Conservation (phyloP, 2,888 invertebrate species). For the Callyntrura guangdongensis region DNA sequence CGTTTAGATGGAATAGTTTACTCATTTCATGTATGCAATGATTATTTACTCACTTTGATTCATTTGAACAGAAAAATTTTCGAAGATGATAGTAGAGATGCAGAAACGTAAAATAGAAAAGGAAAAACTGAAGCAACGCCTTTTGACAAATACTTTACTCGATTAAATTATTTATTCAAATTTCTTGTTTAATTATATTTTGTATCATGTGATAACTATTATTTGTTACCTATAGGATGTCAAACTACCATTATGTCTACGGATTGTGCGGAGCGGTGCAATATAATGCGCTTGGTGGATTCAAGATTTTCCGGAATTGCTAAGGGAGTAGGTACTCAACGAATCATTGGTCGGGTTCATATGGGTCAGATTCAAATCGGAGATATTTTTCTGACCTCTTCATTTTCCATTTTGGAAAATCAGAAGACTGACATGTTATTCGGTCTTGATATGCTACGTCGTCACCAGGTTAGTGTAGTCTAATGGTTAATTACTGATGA, state of each 20-base stretch:
- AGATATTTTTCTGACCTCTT: constrained; percentile 96
- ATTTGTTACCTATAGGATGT: constrained; percentile 89
- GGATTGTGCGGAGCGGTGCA: constrained; percentile 97
- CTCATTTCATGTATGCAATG: too few species aligned
- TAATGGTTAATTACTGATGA: neutral
- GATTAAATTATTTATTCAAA: too few species aligned
- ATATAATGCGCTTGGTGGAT: constrained; percentile 93
- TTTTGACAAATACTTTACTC: constrained; percentile 89
- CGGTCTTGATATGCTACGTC: constrained; percentile 98
- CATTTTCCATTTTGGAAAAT: constrained; percentile 98
- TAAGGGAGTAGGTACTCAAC: constrained; percentile 98
- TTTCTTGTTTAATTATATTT: too few species aligned
- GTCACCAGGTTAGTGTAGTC: constrained; percentile 93
- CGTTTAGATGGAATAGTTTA: too few species aligned
- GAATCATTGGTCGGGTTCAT: constrained; percentile 98
- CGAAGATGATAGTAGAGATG: constrained; percentile 93
- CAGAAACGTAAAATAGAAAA: constrained; percentile 93
- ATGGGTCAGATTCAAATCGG: constrained; percentile 99
- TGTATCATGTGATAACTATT: too few species aligned
- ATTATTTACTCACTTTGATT: neutral
- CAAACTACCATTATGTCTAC: constrained; percentile 99
- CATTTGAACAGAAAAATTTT: constrained; percentile 89
- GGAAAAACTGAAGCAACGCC: constrained; percentile 93
- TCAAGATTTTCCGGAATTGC: constrained; percentile 97
- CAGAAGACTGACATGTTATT: constrained; percentile 99